These are phyloP conservation scores for Diadema setosum DNA, from an alignment of 35 echinoderm and acorn worm genomes.

Conservation along the genomic window DNA sequence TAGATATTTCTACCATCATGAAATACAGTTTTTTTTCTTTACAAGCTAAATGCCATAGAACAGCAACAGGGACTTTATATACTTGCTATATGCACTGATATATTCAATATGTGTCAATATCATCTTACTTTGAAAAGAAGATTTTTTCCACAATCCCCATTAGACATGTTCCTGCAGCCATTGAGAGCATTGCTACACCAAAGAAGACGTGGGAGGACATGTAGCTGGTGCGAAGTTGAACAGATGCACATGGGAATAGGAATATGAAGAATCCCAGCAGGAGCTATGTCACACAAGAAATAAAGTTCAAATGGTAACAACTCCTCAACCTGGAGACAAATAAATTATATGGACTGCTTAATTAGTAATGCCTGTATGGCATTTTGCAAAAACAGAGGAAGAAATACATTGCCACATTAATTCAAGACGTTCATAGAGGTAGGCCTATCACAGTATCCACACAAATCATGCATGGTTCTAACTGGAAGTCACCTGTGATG, in stretches of 20 bases:
- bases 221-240: background rate
- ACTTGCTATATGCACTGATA: background rate
- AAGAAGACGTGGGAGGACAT: constrained; percentile 21
- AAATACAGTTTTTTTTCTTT: background rate
- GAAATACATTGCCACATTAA: no score
- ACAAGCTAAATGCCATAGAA: background rate
- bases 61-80: background rate
- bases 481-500: no score
- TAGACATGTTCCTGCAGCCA: constrained; percentile 1
- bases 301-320: background rate
- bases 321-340: no score
- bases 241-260: background rate
- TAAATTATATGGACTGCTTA: no score
- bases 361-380: no score
- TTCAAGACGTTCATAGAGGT: no score
- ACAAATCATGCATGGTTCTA: no score
- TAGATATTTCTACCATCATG: background rate
- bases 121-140: background rate
- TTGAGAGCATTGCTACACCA: constrained; percentile 3
- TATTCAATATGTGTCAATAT: background rate
- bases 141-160: constrained; percentile 21
- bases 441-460: no score
- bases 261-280: constrained; percentile 13
- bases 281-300: background rate
- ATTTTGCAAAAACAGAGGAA: no score